Evolutionary conservation across 2,888 invertebrate genomes (phyloP), one percentile per base, ranked within the genome.

Genomic region (Stenolophus ochropezus): DNA sequence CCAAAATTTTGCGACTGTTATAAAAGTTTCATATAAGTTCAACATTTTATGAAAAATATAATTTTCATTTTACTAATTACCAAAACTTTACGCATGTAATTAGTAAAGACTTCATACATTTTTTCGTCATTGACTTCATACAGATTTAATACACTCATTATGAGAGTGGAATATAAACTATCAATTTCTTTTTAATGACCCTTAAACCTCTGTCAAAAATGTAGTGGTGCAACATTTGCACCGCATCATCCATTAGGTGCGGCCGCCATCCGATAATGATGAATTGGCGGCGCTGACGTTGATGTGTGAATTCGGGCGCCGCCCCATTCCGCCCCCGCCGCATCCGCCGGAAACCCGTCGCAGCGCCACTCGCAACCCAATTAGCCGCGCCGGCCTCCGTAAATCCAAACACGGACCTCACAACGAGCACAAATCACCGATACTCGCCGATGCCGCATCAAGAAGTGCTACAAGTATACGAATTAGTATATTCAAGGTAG

Each of bases 341-440:
- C 79, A 79, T 79, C 79, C 79, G 79, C 69, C 79, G 79, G 79
- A 79, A 79, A 79, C 79, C 53, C 47, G 69, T 71, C 79, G 49
- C 73, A 73, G 47, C 49, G 73, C 73, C 73, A 49, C 58, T 53
- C 71, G 33, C 71, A 79, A 79, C 69, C 79, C 79, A 79, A 79
- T 79, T 79, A 79, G 79, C 71, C 25, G 20, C 14, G 53, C 79
- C 69, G 53, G 27, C 69, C 65, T 71, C 79, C 69, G 71, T 79
- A 79, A 79, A 79, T 79, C 79, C 51, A 49, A 79, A 51, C 49
- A 69, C 14, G 69, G 79, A 79, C 79, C 79, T 71, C 79, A 71
- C 71, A 71, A 27, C 56, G 56, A 11, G 61, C n/a, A 23, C 23
- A 42, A 25, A 23, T 18, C 20, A 56, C 20, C 14, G 4, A 76